Conservation (phyloP, 2,888 invertebrate genomes). For the Pterobdella sp. region DNA sequence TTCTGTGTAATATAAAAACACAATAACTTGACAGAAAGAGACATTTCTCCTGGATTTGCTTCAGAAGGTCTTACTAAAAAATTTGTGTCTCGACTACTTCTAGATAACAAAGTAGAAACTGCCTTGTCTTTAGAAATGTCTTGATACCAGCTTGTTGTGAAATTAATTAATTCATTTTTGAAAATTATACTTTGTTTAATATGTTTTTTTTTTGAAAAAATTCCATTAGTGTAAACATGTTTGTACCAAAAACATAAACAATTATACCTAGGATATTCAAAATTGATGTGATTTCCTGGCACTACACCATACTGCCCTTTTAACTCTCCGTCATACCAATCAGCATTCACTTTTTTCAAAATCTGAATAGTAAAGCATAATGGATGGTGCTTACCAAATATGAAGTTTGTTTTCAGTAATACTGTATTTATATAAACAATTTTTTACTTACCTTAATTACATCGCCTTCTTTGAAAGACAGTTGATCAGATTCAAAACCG, state of each 20-base stretch:
- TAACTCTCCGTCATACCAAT: slow-evolving; percentile 27
- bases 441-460: neutral
- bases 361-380: slow-evolving; percentile 2
- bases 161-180: neutral
- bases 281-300: slow-evolving; percentile 23
- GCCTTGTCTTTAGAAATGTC: neutral
- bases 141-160: neutral
- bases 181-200: neutral
- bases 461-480: slow-evolving; percentile 8
- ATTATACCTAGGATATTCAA: slow-evolving; percentile 19
- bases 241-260: neutral
- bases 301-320: slow-evolving; percentile 17
- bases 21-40: slow-evolving; percentile 23
- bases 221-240: neutral
- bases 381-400: too few species aligned
- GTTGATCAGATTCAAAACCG: slow-evolving; percentile 5
- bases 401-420: too few species aligned
- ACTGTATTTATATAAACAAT: too few species aligned
- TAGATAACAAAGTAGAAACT: neutral
- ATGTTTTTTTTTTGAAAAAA: too few species aligned
- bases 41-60: slow-evolving; percentile 24
- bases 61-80: slow-evolving; percentile 22
- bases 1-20: too few species aligned
- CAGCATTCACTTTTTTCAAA: slow-evolving; percentile 12
- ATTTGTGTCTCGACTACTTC: neutral